phyloP scores from a whole-genome alignment of 1,140 invertebrate species.

The Neodiprion fabricii region DNA sequence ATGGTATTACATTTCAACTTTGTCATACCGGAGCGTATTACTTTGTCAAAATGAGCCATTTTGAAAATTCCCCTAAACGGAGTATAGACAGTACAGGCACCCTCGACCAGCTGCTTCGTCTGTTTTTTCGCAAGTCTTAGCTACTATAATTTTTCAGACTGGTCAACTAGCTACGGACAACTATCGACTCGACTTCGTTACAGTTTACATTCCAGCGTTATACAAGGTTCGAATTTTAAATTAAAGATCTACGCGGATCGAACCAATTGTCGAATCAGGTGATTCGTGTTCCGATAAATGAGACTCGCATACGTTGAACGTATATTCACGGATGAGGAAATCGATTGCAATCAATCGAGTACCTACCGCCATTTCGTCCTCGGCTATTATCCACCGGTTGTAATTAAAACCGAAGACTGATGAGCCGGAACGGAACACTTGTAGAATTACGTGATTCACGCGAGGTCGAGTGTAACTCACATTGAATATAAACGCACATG shows the following conservation, averaged over 20 bases:
- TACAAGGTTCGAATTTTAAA: not conserved
- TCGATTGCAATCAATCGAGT: not conserved
- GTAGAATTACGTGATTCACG: constrained; percentile 7
- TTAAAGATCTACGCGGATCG: not conserved
- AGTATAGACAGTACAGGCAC: no score
- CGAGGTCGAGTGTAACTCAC: not conserved
- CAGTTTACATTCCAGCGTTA: not conserved
- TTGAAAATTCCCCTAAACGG: no score
- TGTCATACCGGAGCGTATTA: no score
- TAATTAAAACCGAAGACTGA: not conserved
- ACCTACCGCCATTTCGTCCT: not conserved
- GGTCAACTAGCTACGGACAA: no score
- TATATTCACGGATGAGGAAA: not conserved
- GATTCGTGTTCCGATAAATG: not conserved
- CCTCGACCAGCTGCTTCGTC: no score
- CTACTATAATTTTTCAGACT: no score
- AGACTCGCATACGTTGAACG: not conserved
- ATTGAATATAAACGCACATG: not conserved
- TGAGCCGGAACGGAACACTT: not conserved
- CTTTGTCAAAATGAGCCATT: no score
- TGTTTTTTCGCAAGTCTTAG: no score
- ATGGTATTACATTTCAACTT: no score
- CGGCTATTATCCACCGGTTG: not conserved
- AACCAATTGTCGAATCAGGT: not conserved
- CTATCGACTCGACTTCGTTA: no score